Evolutionary conservation across 1,140 invertebrate species (phyloP).

Genomic region (Luehdorfia chinensis): DNA sequence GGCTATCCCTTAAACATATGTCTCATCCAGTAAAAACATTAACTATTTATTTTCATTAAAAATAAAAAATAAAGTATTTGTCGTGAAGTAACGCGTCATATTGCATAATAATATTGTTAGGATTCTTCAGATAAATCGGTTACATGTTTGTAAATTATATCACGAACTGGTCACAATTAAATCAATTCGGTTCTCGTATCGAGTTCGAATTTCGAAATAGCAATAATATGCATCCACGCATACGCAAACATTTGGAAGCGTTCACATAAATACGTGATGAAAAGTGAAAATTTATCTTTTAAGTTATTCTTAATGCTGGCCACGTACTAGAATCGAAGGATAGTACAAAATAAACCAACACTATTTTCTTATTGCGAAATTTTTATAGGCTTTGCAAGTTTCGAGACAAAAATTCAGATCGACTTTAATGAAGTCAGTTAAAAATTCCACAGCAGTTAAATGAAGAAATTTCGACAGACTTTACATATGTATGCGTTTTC

Average conservation of each 20-base stretch:
- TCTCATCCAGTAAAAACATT: too few species aligned
- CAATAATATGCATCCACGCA: slow-evolving; percentile 23
- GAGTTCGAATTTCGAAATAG: slow-evolving; percentile 45
- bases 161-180: slow-evolving; percentile 19
- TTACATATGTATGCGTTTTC: too few species aligned
- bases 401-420: too few species aligned
- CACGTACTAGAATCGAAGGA: slow-evolving; percentile 9
- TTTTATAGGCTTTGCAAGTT: neutral
- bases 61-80: too few species aligned
- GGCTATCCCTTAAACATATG: too few species aligned
- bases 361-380: neutral
- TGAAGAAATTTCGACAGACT: too few species aligned
- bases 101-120: slow-evolving; percentile 4
- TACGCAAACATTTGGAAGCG: slow-evolving; percentile 9
- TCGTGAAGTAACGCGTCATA: too few species aligned
- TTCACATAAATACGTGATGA: slow-evolving; percentile 3
- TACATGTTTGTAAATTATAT: slow-evolving; percentile 11
- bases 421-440: too few species aligned
- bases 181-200: slow-evolving; percentile 39
- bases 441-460: too few species aligned
- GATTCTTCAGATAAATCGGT: slow-evolving; percentile 6
- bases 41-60: neutral
- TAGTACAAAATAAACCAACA: slow-evolving; percentile 1
- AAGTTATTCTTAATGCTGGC: neutral
- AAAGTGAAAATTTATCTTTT: slow-evolving; percentile 13